Base-by-base conservation (phyloP, 2,797 vertebrate species). In the Mormyrops boulengeri region DNA sequence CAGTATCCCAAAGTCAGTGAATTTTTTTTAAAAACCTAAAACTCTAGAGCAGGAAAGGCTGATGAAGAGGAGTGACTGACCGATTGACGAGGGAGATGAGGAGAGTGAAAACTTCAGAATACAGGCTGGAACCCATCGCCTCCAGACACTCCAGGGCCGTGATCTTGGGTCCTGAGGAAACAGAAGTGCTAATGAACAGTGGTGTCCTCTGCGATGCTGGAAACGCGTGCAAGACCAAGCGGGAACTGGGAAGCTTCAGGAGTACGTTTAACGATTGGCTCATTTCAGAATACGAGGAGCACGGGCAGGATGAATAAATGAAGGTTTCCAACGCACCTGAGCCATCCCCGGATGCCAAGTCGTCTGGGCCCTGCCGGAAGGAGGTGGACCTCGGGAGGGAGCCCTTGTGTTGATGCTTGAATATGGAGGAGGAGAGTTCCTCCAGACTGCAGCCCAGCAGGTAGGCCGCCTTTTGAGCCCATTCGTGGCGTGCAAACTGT, bases 391-490 rank as follows among this genome's bases (percentile, higher is more conserved):
- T 96, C 93, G 98, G 97, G 89, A 98, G 93, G 86, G 95, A 95
- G 91, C 97, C 95, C 94, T 98, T 99, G 90, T 95, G 93, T 90
- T 98, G 97, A 89, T 98, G 97, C 92, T 99, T 99, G 93, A 99
- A 99, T 94, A 99, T 97, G 87, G 97, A 95, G 0, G 98, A 98
- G 90, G 98, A 99, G 62, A 99, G 96, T 91, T 99, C 98, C 93
- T 99, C 98, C 92, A 99, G 94, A 90, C 95, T 97, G 92, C 98
- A 99, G 93, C 98, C 98, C 94, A 99, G 93, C 90, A 99, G 95
- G 93, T 99, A 99, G 0, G 98, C 98, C 0, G 98, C 97, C 91
- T 99, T 99, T 95, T 99, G 98, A 69, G 98, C 98, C 98, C 98
- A 99, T 90, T 99, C 98, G 0, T 99, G 98, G 22, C 96, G 97